Evolutionary conservation across 2,797 vertebrate species (phyloP).

Genomic region (Urosaurus nigricauda): DNA sequence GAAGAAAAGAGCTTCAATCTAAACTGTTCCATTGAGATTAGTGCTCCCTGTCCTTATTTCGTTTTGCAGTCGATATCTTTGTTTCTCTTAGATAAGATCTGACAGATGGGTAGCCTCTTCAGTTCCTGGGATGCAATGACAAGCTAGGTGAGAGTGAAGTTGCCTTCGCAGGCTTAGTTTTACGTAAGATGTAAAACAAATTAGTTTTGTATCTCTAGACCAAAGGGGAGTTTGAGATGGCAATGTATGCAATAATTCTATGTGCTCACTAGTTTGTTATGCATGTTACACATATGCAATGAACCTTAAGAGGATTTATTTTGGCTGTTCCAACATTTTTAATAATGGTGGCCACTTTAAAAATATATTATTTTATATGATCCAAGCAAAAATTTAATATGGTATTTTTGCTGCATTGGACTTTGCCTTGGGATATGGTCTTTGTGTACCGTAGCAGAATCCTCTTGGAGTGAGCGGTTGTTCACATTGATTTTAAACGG

Average conservation of each 20-base stretch:
- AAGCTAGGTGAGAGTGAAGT: not conserved
- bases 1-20: conserved; percentile 43
- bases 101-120: conserved; percentile 44
- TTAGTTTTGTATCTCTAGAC: not conserved
- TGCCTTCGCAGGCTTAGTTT: not conserved
- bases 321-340: rapidly evolving
- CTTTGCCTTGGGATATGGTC: not conserved
- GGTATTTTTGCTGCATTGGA: not conserved
- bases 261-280: not conserved
- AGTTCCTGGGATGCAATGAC: conserved; percentile 18
- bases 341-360: conserved; percentile 2
- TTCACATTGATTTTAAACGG: not conserved
- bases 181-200: conserved; percentile 32
- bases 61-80: conserved; percentile 52
- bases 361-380: not conserved
- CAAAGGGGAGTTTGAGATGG: conserved; percentile 5
- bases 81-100: conserved; percentile 52
- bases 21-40: conserved; percentile 42
- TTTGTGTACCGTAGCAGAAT: not conserved
- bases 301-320: not conserved
- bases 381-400: not conserved
- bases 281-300: not conserved
- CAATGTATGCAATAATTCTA: conserved; percentile 20
- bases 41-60: conserved; percentile 57
- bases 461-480: not conserved